Percentiles rank a stretch among this genome's conserved stretches.
phyloP scores from a whole-genome alignment of 2,113 vertebrate species.

The Rynchops niger region DNA sequence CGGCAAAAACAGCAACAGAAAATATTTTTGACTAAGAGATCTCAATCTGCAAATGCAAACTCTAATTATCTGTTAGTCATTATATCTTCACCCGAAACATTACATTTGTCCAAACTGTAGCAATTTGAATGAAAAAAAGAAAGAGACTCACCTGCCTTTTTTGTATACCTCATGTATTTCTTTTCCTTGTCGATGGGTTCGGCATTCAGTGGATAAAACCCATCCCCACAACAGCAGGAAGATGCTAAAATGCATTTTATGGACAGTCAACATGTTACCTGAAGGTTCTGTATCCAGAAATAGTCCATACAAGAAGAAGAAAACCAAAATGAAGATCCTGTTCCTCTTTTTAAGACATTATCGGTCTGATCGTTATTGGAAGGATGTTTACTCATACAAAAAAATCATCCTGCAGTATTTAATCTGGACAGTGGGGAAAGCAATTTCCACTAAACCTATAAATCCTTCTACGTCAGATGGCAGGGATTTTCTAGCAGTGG shows the following conservation, averaged over 20 bases:
- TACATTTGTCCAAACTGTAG: not conserved
- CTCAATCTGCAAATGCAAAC: not conserved
- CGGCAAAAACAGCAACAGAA: not conserved
- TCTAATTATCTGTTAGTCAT: not conserved
- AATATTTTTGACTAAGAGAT: not conserved
- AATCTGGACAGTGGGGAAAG: constrained; percentile 86
- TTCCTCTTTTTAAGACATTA: constrained; percentile 76
- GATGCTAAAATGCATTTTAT: constrained; percentile 82
- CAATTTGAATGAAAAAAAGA: not conserved
- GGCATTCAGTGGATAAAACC: constrained; percentile 76
- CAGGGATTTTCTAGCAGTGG: constrained; percentile 82
- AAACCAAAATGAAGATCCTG: constrained; percentile 49
- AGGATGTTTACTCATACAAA: constrained; percentile 76
- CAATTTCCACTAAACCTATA: constrained; percentile 88
- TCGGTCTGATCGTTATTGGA: constrained; percentile 73
- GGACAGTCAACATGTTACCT: constrained; percentile 62
- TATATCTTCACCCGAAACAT: not conserved
- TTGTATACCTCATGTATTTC: constrained; percentile 76
- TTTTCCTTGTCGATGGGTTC: constrained; percentile 61
- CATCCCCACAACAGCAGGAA: constrained; percentile 81
- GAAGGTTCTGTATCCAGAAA: constrained; percentile 62
- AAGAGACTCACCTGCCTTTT: constrained; percentile 82
- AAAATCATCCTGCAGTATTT: constrained; percentile 79
- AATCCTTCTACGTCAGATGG: constrained; percentile 88
- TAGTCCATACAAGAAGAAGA: constrained; percentile 57